Conservation (phyloP, 1,140 invertebrate genomes). For the Xylocopa sonorina region DNA sequence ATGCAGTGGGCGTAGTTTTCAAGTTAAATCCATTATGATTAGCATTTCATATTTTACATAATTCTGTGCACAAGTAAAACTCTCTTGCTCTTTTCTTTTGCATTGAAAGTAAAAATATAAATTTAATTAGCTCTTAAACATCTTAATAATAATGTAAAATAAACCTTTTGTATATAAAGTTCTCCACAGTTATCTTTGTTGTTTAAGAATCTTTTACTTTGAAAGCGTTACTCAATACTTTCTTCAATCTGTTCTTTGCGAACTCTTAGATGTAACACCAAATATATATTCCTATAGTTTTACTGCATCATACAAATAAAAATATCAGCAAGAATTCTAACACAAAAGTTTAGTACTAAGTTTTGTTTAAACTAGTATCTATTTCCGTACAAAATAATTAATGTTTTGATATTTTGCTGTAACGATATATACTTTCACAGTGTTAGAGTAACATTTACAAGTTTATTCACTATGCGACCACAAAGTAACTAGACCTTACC, state of each 20-base stretch:
- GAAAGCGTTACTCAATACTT: not conserved
- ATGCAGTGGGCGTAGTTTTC: constrained; percentile 76
- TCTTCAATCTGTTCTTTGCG: not conserved
- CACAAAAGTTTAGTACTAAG: not conserved
- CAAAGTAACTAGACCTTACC: constrained; percentile 80
- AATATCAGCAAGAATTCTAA: not conserved
- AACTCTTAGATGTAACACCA: not conserved
- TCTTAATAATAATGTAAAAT: constrained; percentile 14
- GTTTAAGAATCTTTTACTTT: constrained; percentile 12
- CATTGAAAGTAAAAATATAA: constrained; percentile 36
- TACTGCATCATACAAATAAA: not conserved
- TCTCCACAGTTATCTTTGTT: not conserved
- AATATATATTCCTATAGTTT: not conserved
- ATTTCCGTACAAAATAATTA: not conserved
- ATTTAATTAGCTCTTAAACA: constrained; percentile 32
- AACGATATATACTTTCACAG: constrained; percentile 33
- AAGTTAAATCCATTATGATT: constrained; percentile 11
- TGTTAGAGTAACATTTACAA: constrained; percentile 32
- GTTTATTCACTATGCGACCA: constrained; percentile 75
- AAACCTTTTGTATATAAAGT: not conserved
- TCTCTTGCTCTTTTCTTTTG: constrained; percentile 25
- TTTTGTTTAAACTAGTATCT: not conserved
- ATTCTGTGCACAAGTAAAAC: constrained; percentile 5
- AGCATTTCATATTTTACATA: constrained; percentile 4
- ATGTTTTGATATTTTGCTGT: not conserved